These are phyloP conservation scores for Meteorus colon DNA, from an alignment of 2,888 invertebrate genomes.

Conservation along the genomic window DNA sequence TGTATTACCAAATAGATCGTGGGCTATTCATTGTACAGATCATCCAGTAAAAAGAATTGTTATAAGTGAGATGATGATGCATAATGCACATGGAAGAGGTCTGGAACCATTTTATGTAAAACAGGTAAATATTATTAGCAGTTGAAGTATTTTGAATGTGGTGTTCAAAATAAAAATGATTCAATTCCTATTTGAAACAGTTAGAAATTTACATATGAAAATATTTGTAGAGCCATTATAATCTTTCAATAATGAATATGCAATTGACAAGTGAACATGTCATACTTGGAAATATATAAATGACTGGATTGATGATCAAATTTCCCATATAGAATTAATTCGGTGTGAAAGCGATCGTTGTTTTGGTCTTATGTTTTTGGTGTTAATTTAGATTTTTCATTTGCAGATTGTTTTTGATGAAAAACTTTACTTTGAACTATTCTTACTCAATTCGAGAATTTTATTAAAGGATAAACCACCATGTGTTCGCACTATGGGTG, in stretches of 20 bases:
- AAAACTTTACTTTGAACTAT: constrained; percentile 54
- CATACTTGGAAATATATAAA: too few species aligned
- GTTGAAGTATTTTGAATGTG: too few species aligned
- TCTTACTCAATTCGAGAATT: constrained; percentile 51
- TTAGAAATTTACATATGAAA: too few species aligned
- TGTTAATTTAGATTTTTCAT: background rate
- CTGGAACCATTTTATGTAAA: constrained; percentile 53
- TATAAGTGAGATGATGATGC: constrained; percentile 51
- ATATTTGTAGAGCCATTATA: too few species aligned
- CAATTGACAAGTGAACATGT: too few species aligned
- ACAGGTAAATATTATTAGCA: constrained; percentile 48
- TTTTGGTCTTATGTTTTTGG: background rate
- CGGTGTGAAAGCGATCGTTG: background rate
- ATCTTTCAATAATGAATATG: too few species aligned
- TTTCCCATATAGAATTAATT: too few species aligned
- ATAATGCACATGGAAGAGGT: constrained; percentile 47
- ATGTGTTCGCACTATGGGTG: constrained; percentile 47
- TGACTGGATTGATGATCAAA: too few species aligned
- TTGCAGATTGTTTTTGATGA: constrained; percentile 56
- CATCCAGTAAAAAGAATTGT: constrained; percentile 53
- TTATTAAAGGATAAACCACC: constrained; percentile 52
- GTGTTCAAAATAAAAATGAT: too few species aligned
- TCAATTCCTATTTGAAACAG: too few species aligned
- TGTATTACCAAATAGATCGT: constrained; percentile 53
- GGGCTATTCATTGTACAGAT: constrained; percentile 56